Base-by-base conservation (phyloP, 2,797 vertebrate genomes). In the Parotocinclus haroldoi region DNA sequence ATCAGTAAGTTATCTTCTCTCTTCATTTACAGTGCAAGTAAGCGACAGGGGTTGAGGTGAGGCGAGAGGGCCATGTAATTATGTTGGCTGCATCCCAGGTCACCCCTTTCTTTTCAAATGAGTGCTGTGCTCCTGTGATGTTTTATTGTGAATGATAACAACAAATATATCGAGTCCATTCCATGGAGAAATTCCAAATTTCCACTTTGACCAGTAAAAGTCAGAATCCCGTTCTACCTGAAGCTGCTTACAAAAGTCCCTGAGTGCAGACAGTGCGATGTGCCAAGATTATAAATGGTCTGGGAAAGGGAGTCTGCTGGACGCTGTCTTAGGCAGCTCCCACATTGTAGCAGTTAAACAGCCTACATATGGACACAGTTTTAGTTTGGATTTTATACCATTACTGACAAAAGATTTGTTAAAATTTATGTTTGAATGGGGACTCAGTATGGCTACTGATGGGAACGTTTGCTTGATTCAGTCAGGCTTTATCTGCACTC, bases 221-320 rank as follows among this genome's bases (percentile, higher is more conserved):
- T 46, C 42, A 27, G 27, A 27, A 27, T 27, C 27, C 27, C 27
- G 5, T 18, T 56, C n/a, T 56, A 66, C 63, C 74, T 76, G 66
- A 14, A 48, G 17, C 63, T 40, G 54, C 42, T 65, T 48, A 10
- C 27, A 51, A 19, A 14, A 49, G 55, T 54, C 7, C n/a, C 42
- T 11, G 10, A 45, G 44, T 12, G 19, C 39, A 53, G 58, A 57
- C 37, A 0, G 9, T 6, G 12, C 10, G 38, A 54, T 52, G n/a
- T 58, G 72, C 61, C 68, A 77, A 63, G 49, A 66, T 48, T 55
- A 56, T 61, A 61, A 63, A 68, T 57, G 48, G 12, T 74, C 58
- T 66, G 53, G 40, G 17, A 62, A 65, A 48, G 37, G 49, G 52
- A 73, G 42, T 66, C 58, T 74, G 65, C 63, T 61, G 60, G 13